Evolutionary conservation across 1,140 invertebrate species (phyloP), one percentile per base, ranked within the genome.

Genomic region (Aricia agestis): DNA sequence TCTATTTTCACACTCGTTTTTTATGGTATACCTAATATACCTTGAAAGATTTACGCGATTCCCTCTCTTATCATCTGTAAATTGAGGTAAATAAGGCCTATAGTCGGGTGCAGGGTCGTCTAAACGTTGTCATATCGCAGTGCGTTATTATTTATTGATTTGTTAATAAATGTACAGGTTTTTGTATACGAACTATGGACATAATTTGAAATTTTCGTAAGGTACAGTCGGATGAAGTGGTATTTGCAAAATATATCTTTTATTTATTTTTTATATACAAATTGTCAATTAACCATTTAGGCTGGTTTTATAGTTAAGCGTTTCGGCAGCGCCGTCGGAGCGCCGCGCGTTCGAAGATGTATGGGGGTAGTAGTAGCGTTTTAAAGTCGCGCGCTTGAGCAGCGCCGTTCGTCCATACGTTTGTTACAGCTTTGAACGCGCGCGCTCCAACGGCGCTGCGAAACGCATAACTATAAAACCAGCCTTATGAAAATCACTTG

Each of bases 81-180:
- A 69, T 65, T 17, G 10, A 31, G 9, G 57, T 17, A 4, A 18
- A 71, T 76, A 81, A 72, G 45, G 71, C 17, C 31, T 25, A 76
- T 61, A 75, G 71, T 82, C 10, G 74, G 63, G 11, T 72, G 71
- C 66, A 67, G 65, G 67, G 41, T 69, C 69, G 58, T 32, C 52
- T 69, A 19, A 74, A 71, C 70, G 67, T 71, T 78, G 77, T 78
- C 79, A 77, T 75, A 74, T 74, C 72, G 52, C 73, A 67, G 71
- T 72, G 76, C 73, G 75, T 74, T 76, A 79, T 82, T 80, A 84
- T 84, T 84, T 86, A 86, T 86, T 80, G 82, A 82, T 86, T 84
- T 77, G 84, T 84, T 84, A 86, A 86, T 86, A 80, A 86, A 86
- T 86, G 82, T 84, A 86, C 81, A 77, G 78, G 75, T 78, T 80